Base-by-base conservation (phyloP, 2,888 invertebrate genomes). In the Sarcophaga caerulescens region DNA sequence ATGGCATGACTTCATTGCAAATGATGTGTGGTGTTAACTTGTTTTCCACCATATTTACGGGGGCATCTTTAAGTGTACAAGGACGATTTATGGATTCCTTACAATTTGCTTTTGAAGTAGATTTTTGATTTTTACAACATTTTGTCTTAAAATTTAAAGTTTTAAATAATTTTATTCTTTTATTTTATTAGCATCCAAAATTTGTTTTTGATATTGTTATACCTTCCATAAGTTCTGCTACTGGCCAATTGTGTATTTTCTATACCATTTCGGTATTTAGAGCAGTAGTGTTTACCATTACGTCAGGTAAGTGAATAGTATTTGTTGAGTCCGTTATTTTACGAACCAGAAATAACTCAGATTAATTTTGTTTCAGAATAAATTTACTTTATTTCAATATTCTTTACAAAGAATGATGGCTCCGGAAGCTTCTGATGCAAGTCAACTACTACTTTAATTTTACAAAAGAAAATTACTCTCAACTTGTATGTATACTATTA, bases 11-110 rank as follows among this genome's bases (percentile, higher is more conserved):
- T 47, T 96, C 97, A 8, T 94, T 97, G 85, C 97, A 98, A 94
- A 98, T 98, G 98, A 98, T 98, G 98, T 97, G 97, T 91, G 98
- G 97, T 14, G 98, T 99, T 17, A 99, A 99, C 94, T 94, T 98
- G 90, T 99, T 98, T 94, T 98, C 98, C 0, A 96, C 97, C 89
- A 94, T 97, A 69, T 95, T 99, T 87, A 98, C 99, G 0, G 95
- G 96, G 4, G 96, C 97, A 83, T 97, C 98, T 17, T 94, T 99
- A 4, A 93, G 97, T 84, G 97, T 98, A 92, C 98, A 98, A 92
- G 96, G 96, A 57, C 96, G 96, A n/a, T 96, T 98, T 89, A 92
- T 95, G 45, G 94, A 95, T 85, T 96, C 97, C 2, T 89, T 97
- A 45, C 92, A 94, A 68, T 97, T 98, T 92, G 96, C 97, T 94